Evolutionary conservation across 1,140 invertebrate species (phyloP), one percentile per base, ranked within the genome.

Genomic region (Nebria ingens): DNA sequence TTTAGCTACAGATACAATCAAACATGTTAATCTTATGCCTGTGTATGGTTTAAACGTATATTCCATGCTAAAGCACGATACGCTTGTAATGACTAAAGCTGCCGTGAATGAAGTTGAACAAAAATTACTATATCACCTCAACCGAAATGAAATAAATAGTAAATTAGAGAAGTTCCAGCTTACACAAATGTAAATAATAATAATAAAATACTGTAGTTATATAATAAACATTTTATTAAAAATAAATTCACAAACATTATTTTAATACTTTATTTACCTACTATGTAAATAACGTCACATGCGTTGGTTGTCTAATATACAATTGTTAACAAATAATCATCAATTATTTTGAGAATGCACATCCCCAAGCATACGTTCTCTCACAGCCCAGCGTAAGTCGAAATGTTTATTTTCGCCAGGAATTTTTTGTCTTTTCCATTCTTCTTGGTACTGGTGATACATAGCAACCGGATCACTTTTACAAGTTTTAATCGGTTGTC

Each of bases 1-100:
- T 49, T 64, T 83, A 19, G 93, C 94, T 2, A 83, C 84, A 15
- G 82, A 90, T 61, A 54, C 67, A 3, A 76, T 96, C 21, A 80
- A 79, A 54, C 85, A 92, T 65, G 81, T 95, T 2, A 98, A 94
- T 73, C 71, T 97, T n/a, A 95, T 98, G 90, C 95, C 96, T 21
- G 83, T 86, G 38, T 98, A 96, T 79, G 93, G 87, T 15, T 70
- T 90, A 1, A 89, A 89, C 73, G 85, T 88, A 0, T 86, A 87
- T 62, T 96, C 79, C 68, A 97, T 99, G 90, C 68, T 98, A 25
- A 99, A 98, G 76, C 90, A 98, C 74, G 85, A 94, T 56, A 98
- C 95, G 0, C 68, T 99, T 13, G 85, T 99, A 1, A 68, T 99
- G 0, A 98, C 96, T 1, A 71, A 87, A 60, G 75, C 78, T 49